phyloP scores from a whole-genome alignment of 2,797 vertebrate genomes.

The Potorous gilbertii region DNA sequence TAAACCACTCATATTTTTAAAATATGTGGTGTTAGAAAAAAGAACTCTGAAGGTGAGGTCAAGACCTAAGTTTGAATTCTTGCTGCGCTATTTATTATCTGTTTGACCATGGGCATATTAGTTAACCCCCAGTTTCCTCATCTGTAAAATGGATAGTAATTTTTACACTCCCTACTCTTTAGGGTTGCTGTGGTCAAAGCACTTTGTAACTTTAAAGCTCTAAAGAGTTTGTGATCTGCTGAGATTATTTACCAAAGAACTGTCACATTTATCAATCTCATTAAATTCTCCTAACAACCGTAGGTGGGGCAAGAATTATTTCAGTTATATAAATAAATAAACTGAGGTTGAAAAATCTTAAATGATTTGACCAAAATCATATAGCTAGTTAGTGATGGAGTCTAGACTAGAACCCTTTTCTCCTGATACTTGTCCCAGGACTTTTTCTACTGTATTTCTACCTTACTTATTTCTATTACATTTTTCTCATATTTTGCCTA shows the following conservation, averaged over 20 bases:
- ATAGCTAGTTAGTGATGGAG: background rate
- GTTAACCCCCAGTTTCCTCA: constrained; percentile 1
- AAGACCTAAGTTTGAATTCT: background rate
- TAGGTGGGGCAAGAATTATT: background rate
- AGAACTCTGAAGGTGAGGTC: background rate
- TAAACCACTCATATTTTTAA: background rate
- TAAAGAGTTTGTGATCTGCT: background rate
- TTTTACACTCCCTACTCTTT: background rate
- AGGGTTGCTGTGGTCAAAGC: background rate
- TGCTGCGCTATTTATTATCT: background rate
- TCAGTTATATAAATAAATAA: background rate
- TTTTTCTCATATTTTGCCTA: background rate
- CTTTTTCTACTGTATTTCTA: background rate
- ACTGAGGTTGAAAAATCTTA: background rate
- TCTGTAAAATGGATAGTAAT: background rate
- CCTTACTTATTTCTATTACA: background rate
- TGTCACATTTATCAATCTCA: background rate
- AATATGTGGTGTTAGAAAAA: background rate
- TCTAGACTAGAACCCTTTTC: background rate
- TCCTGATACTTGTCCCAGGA: background rate
- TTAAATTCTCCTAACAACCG: background rate
- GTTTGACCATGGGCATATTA: background rate
- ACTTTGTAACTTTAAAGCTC: background rate
- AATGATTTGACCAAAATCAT: background rate
- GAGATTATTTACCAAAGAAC: background rate